Base-by-base conservation (phyloP, 2,888 invertebrate species). In the Lissocephala sabroskyi region DNA sequence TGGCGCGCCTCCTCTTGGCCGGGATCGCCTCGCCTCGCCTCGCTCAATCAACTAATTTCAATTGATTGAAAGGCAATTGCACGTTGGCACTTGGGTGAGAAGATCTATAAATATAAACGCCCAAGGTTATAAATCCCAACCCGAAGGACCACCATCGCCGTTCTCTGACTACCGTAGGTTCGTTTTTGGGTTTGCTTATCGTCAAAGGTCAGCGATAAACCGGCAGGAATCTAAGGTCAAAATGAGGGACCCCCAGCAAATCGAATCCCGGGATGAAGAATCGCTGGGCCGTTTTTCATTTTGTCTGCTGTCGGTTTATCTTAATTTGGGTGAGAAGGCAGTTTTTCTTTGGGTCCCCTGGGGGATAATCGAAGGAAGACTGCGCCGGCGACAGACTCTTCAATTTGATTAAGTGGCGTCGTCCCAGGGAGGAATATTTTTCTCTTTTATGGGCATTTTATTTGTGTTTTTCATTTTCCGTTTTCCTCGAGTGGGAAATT, bases 11-110 rank as follows among this genome's bases (percentile, higher is more conserved):
- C n/a, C 32, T 37, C 44, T 19, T 53, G 45, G n/a, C n/a, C n/a
- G n/a, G n/a, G n/a, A n/a, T n/a, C n/a, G n/a, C n/a, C n/a, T n/a
- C n/a, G n/a, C n/a, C n/a, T n/a, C n/a, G n/a, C n/a, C 49, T 59
- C 64, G 59, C 62, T 65, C 52, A 23, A 7, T 56, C 49, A 60
- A 52, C 58, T 56, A 59, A 66, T 64, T 66, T 54, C 62, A 70
- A 64, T 65, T 70, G 74, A 70, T 70, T 70, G 64, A 73, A 53
- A 59, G 59, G 52, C 65, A 62, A 60, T 60, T 60, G 59, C 42
- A 45, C 16, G 28, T 45, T 29, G 13, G 41, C 36, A 54, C n/a
- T n/a, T n/a, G n/a, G 59, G 59, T 55, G 63, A 44, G 58, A 54
- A 59, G 59, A n/a, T n/a, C 62, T 62, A 62, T 62, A 57, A 65